phyloP scores from a whole-genome alignment of 2,797 vertebrate genomes.

The Hephaestus fuliginosus region DNA sequence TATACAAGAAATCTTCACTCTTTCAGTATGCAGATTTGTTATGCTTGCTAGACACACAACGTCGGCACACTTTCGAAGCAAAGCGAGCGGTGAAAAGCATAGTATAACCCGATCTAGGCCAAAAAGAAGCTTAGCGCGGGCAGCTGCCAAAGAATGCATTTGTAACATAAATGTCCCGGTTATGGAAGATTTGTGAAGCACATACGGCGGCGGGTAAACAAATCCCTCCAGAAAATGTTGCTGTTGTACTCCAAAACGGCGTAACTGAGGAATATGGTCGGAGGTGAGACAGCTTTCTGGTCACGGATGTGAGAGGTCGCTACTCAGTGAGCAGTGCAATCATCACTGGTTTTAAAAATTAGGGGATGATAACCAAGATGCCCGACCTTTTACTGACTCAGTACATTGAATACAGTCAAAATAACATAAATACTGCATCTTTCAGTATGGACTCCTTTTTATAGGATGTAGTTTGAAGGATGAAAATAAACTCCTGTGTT shows the following conservation, averaged over 20 bases:
- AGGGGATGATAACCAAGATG: not conserved
- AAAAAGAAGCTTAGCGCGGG: constrained; percentile 77
- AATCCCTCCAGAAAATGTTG: constrained; percentile 51
- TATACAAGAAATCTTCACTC: too few species aligned
- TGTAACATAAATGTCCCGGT: constrained; percentile 73
- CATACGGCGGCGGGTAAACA: constrained; percentile 50
- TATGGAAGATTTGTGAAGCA: constrained; percentile 52
- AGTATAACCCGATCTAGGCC: constrained; percentile 61
- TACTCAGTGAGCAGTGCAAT: not conserved
- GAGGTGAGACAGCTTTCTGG: not conserved
- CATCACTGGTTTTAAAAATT: not conserved
- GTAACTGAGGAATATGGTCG: not conserved
- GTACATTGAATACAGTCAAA: not conserved
- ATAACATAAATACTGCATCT: not conserved
- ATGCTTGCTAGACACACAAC: not conserved
- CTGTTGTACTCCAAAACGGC: constrained; percentile 32
- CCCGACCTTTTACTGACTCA: not conserved
- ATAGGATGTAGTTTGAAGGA: not conserved
- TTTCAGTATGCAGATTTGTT: not conserved
- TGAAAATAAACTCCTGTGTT: not conserved
- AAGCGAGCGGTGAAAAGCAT: constrained; percentile 40
- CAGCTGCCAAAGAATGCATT: constrained; percentile 78
- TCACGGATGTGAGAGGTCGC: not conserved
- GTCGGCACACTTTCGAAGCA: constrained; percentile 34
- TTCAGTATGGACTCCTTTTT: not conserved